phyloP scores from a whole-genome alignment of 2,888 invertebrate genomes.

The Mechanitis mazaeus region DNA sequence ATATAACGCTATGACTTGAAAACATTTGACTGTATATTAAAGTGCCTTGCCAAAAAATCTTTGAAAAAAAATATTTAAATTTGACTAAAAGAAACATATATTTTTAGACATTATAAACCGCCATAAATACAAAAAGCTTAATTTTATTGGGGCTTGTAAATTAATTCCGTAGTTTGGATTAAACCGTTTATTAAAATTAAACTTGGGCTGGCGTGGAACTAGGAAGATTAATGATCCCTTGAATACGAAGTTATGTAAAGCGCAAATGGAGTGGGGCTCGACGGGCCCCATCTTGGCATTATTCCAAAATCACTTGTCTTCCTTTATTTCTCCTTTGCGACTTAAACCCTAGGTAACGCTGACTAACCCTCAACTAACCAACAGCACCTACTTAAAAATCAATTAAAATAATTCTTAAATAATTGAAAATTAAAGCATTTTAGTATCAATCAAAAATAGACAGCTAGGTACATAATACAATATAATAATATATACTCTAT shows the following conservation, averaged over 20 bases:
- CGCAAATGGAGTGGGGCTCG: slow-evolving; percentile 69
- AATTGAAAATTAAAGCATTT: neutral
- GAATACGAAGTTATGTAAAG: slow-evolving; percentile 75
- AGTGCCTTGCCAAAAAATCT: too few species aligned
- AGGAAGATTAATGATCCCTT: slow-evolving; percentile 75
- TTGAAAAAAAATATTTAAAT: too few species aligned
- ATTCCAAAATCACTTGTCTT: slow-evolving; percentile 74
- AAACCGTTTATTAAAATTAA: slow-evolving; percentile 75
- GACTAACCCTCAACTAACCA: slow-evolving; percentile 29
- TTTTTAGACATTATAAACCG: too few species aligned
- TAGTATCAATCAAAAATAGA: too few species aligned
- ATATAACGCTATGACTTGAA: too few species aligned
- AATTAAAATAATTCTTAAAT: slow-evolving; percentile 12
- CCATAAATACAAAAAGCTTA: slow-evolving; percentile 22
- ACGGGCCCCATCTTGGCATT: slow-evolving; percentile 65
- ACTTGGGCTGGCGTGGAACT: slow-evolving; percentile 69
- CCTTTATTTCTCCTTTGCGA: slow-evolving; percentile 57
- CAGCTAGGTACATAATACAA: too few species aligned
- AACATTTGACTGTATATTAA: too few species aligned
- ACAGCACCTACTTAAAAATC: slow-evolving; percentile 18
- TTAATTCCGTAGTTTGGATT: slow-evolving; percentile 62
- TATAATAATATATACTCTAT: too few species aligned
- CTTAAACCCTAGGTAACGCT: slow-evolving; percentile 32
- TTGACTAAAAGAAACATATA: too few species aligned
- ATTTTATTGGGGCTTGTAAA: slow-evolving; percentile 63